Percentiles rank a stretch among this genome's conserved stretches.
Evolutionary conservation across 2,797 vertebrate genomes (phyloP).

Genomic region (Pterois miles): DNA sequence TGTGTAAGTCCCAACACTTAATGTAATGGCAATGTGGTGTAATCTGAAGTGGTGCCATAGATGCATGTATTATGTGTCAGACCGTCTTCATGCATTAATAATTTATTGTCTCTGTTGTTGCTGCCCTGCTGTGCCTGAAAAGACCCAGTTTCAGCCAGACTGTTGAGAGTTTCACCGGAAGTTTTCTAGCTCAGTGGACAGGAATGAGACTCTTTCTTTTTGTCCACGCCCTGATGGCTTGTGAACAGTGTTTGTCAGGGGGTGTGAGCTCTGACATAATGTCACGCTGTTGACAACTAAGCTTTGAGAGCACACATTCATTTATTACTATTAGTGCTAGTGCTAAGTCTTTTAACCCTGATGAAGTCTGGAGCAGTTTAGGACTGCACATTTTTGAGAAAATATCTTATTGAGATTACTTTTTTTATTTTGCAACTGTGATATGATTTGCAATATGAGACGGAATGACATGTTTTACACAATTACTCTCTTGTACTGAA

Average conservation of each 20-base stretch:
- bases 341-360: not conserved
- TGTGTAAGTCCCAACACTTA: not conserved
- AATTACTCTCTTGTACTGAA: no score
- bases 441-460: no score
- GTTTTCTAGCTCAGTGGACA: conserved; percentile 27
- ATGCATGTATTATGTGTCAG: not conserved
- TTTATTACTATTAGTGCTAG: not conserved
- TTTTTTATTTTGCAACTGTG: no score
- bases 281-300: not conserved
- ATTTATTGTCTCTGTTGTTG: not conserved
- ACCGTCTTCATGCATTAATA: not conserved
- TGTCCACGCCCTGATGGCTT: conserved; percentile 18
- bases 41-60: not conserved
- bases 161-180: conserved; percentile 57
- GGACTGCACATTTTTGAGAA: no score
- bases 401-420: no score
- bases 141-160: conserved; percentile 39
- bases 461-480: no score
- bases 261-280: not conserved
- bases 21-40: not conserved
- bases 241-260: not conserved
- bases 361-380: not conserved
- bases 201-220: conserved; percentile 25
- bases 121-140: not conserved
- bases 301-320: no score